Base-by-base conservation (phyloP, 92 coral and sea anemone genomes). In the Anthopleura xanthogrammica region DNA sequence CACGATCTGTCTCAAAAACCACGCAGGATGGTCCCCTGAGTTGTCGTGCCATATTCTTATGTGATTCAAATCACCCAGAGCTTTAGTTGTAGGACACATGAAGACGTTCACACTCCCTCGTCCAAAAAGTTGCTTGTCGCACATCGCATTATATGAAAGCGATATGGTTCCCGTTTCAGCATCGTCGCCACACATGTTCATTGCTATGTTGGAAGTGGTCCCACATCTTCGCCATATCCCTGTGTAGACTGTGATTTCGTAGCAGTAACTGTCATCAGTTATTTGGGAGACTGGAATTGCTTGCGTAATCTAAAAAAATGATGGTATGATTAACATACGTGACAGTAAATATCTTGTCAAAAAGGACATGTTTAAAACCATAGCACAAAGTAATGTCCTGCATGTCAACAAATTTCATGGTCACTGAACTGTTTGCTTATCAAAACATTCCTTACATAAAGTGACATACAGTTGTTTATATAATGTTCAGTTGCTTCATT, bases 11-110 rank as follows among this genome's bases (percentile, higher is more conserved):
- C 92, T 86, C 5, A 95, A 86, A 66, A 85, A 95, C 98, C 98
- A 95, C n/a, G 96, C 94, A 16, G 98, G 98, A 57, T 90, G 93
- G 13, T 83, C 85, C 7, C 98, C 98, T 29, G 90, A 77, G 85
- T 95, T 95, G 82, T 95, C 97, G 77, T 95, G 98, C 98, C 98
- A 95, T 71, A 94, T 79, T 79, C 95, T 85, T 57, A 95, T 87
- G 81, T 91, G 97, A 20, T 88, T 87, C 8, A 95, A 55, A 23
- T 95, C 98, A 17, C 98, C 98, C 72, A 95, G 81, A 5, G 89
- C 65, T 29, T 78, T 83, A 72, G 83, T 90, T 13, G 86, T 72
- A 12, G 98, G 88, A n/a, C 88, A 55, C 55, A 91, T 78, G 85
- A 95, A 95, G 14, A 93, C 82, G 52, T 95, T 92, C 11, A 88